These are phyloP conservation scores for Wiebesia pumilae DNA, from an alignment of 1,140 invertebrate species.

Conservation along the genomic window DNA sequence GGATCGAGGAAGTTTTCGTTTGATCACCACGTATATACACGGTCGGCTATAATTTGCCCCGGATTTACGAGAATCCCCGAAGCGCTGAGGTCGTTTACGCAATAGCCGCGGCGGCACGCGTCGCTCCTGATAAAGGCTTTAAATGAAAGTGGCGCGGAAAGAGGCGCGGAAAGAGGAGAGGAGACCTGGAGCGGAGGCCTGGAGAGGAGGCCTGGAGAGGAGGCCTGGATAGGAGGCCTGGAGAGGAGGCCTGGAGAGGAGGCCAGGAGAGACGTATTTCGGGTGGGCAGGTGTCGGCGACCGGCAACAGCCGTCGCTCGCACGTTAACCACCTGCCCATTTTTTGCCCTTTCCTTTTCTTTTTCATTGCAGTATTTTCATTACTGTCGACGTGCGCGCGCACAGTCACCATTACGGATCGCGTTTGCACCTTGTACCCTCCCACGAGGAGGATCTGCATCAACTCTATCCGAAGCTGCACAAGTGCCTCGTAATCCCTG, in stretches of 20 bases:
- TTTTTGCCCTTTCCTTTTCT: slow-evolving; percentile 43
- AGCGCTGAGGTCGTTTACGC: slow-evolving; percentile 7
- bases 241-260: background rate
- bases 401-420: background rate
- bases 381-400: background rate
- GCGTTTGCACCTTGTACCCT: slow-evolving; percentile 12
- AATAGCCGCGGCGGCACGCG: slow-evolving; percentile 34
- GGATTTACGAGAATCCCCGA: slow-evolving; percentile 41
- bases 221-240: background rate
- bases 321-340: slow-evolving; percentile 61
- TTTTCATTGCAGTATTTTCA: background rate
- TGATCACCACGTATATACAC: background rate
- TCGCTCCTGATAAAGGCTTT: slow-evolving; percentile 30
- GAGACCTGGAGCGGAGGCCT: no score
- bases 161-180: background rate
- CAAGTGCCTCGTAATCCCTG: no score
- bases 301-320: slow-evolving; percentile 58
- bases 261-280: slow-evolving; percentile 51
- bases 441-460: background rate
- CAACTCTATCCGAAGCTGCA: background rate
- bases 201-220: slow-evolving; percentile 41
- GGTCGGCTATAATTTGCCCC: slow-evolving; percentile 28
- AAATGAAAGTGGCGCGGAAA: background rate
- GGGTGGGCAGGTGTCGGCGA: slow-evolving; percentile 61
- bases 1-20: slow-evolving; percentile 31